Conservation (phyloP, 2,797 vertebrate species). For the Takifugu rubripes region DNA sequence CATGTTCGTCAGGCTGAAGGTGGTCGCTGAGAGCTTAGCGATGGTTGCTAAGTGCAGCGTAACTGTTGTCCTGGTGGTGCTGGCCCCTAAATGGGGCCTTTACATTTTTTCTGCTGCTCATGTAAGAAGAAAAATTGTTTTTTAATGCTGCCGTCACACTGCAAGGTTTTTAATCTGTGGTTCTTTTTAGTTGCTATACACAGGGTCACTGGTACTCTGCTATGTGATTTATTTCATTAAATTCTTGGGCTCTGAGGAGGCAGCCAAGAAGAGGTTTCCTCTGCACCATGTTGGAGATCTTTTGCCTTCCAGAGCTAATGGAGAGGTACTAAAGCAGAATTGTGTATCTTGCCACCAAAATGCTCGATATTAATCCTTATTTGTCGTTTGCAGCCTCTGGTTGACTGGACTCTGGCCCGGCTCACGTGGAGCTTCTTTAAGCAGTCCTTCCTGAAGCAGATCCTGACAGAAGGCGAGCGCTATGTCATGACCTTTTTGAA, state of each 20-base stretch:
- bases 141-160: constrained; percentile 7
- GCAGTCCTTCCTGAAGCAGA: constrained; percentile 96
- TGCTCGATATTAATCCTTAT: background rate
- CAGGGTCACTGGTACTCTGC: constrained; percentile 83
- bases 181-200: constrained; percentile 81
- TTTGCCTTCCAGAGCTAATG: constrained; percentile 74
- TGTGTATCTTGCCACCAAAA: no score
- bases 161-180: constrained; percentile 8
- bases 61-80: constrained; percentile 82
- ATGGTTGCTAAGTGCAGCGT: constrained; percentile 85
- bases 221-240: constrained; percentile 83
- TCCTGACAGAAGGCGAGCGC: constrained; percentile 94
- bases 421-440: constrained; percentile 98
- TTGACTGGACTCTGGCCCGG: constrained; percentile 85
- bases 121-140: constrained; percentile 63
- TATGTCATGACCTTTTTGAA: constrained; percentile 99
- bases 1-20: constrained; percentile 92
- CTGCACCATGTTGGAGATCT: constrained; percentile 77
- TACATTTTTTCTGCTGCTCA: constrained; percentile 92
- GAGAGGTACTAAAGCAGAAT: constrained; percentile 69
- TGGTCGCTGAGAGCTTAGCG: constrained; percentile 89
- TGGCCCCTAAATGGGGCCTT: constrained; percentile 86
- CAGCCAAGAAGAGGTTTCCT: constrained; percentile 82
- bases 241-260: constrained; percentile 84
- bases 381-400: constrained; percentile 70